A percentile compares a stretch with the other conserved stretches of the same genome.
Conservation (phyloP, 2,113 vertebrate species). For the Phyllostomus hastatus region DNA sequence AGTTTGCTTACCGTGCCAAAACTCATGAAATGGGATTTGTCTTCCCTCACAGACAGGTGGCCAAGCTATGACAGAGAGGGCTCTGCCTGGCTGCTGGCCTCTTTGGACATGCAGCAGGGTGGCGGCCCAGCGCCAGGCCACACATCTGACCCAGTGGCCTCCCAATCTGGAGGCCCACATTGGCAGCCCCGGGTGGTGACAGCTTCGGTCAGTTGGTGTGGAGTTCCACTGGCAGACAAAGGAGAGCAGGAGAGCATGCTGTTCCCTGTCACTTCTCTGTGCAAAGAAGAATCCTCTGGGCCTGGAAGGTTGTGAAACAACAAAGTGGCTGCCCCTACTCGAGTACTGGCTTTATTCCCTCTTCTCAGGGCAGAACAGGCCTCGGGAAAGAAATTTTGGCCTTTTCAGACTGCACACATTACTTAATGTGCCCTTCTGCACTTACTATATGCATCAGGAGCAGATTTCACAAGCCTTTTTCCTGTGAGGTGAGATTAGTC, state of each 20-base stretch:
- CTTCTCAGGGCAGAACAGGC: neutral
- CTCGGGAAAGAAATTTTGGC: neutral
- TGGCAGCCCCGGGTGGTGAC: neutral
- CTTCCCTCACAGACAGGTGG: conserved; percentile 63
- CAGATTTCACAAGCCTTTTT: conserved; percentile 44
- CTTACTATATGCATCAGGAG: neutral
- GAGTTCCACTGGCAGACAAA: conserved; percentile 12
- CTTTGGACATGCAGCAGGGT: neutral
- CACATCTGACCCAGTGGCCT: conserved; percentile 56
- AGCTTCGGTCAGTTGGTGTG: neutral
- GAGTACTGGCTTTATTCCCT: neutral
- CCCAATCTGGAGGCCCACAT: conserved; percentile 35
- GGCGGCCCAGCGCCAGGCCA: neutral
- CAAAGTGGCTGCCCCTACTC: neutral
- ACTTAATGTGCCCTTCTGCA: conserved; percentile 32
- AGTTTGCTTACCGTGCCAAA: conserved; percentile 66
- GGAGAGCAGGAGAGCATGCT: neutral
- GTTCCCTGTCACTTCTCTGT: neutral
- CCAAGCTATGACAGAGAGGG: conserved; percentile 31
- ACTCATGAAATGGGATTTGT: conserved; percentile 67
- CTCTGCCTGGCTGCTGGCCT: conserved; percentile 52
- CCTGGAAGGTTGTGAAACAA: neutral
- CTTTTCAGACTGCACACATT: neutral
- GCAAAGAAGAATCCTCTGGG: neutral
- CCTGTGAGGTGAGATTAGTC: conserved; percentile 30